Conservation (phyloP, 2,888 invertebrate genomes). For the Cinara cedri region DNA sequence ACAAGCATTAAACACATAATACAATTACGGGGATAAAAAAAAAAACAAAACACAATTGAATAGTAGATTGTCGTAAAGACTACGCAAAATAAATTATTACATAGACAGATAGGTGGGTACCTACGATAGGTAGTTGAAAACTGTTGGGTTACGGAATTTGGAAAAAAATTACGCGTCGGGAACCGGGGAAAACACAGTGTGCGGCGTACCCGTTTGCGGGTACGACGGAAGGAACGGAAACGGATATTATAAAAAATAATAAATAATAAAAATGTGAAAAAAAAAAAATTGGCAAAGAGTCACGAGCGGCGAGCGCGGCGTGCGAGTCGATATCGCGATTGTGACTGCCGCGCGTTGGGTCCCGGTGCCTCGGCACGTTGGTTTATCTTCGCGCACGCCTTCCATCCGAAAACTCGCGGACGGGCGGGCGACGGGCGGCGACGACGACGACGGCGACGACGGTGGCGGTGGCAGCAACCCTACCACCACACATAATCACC, state of each 20-base stretch:
- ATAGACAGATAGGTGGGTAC: too few relatives aligned
- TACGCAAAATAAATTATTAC: not conserved
- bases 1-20: too few relatives aligned
- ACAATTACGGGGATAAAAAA: too few relatives aligned
- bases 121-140: too few relatives aligned
- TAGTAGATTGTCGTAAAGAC: too few relatives aligned
- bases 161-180: not conserved
- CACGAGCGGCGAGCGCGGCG: not conserved
- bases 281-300: slow-evolving; percentile 7
- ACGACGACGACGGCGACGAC: not conserved
- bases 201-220: not conserved
- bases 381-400: slow-evolving; percentile 44
- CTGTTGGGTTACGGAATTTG: not conserved
- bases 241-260: slow-evolving; percentile 1
- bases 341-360: slow-evolving; percentile 46
- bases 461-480: slow-evolving; percentile 10
- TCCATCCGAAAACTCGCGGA: slow-evolving; percentile 31
- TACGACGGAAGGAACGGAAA: not conserved
- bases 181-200: not conserved
- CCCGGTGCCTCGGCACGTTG: slow-evolving; percentile 26
- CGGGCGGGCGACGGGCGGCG: not conserved
- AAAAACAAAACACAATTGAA: too few relatives aligned
- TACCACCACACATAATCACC: slow-evolving; percentile 18
- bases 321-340: slow-evolving; percentile 19
- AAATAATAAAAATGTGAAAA: slow-evolving; percentile 4